Conservation (phyloP, 2,113 vertebrate species). For the Hemiscyllium ocellatum region DNA sequence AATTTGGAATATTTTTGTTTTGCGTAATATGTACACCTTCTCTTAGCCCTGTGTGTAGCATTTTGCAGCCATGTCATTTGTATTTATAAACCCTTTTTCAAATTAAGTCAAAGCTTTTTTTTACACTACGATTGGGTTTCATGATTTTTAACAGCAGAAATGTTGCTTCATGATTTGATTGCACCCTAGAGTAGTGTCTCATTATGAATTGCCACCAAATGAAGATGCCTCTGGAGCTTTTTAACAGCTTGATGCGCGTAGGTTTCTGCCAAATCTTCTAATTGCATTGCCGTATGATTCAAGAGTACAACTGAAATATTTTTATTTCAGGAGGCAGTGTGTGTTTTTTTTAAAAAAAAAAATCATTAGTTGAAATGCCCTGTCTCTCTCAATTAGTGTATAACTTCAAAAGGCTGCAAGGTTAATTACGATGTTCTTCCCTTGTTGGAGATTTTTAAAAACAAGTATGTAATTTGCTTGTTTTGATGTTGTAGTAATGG, state of each 20-base stretch:
- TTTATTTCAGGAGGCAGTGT: neutral
- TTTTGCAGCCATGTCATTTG: neutral
- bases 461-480: neutral
- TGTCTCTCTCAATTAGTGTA: neutral
- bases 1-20: conserved; percentile 4
- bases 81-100: neutral
- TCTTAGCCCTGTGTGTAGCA: neutral
- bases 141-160: neutral
- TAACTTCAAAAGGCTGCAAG: neutral
- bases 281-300: neutral
- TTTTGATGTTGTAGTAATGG: neutral
- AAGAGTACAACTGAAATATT: neutral
- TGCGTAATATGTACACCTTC: neutral
- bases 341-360: neutral
- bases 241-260: neutral
- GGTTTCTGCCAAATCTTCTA: neutral
- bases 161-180: neutral
- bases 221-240: neutral
- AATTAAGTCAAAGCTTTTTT: neutral
- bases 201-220: neutral
- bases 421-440: neutral
- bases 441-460: neutral
- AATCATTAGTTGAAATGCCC: neutral
- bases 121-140: neutral
- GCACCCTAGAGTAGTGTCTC: neutral